Conservation (phyloP, 2,113 vertebrate species). For the Urocitellus parryii region DNA sequence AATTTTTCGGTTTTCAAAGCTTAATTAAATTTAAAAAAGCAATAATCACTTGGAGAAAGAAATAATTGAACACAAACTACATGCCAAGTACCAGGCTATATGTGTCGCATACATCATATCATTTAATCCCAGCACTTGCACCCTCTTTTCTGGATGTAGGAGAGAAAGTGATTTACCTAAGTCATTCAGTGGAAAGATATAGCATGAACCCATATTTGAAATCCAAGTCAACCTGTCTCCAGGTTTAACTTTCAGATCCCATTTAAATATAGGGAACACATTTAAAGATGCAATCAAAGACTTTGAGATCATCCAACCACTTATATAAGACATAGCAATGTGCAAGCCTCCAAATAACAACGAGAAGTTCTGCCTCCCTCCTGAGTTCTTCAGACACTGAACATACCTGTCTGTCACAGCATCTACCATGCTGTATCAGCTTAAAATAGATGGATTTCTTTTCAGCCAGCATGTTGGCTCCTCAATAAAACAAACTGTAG, state of each 20-base stretch:
- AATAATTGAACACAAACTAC: neutral
- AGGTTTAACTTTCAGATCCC: neutral
- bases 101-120: neutral
- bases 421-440: neutral
- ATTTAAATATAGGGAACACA: neutral
- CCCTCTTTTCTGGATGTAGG: neutral
- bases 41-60: neutral
- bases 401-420: neutral
- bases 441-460: conserved; percentile 14
- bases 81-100: neutral
- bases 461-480: neutral
- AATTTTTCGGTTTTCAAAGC: neutral
- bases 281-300: conserved; percentile 24
- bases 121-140: neutral
- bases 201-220: neutral
- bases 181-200: neutral
- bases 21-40: neutral
- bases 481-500: neutral
- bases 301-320: neutral
- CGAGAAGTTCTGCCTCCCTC: neutral
- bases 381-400: neutral
- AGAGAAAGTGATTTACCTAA: neutral
- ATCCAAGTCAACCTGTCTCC: neutral
- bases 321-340: neutral
- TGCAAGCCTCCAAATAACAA: neutral